phyloP scores from a whole-genome alignment of 2,113 vertebrate species.

The Misgurnus anguillicaudatus region DNA sequence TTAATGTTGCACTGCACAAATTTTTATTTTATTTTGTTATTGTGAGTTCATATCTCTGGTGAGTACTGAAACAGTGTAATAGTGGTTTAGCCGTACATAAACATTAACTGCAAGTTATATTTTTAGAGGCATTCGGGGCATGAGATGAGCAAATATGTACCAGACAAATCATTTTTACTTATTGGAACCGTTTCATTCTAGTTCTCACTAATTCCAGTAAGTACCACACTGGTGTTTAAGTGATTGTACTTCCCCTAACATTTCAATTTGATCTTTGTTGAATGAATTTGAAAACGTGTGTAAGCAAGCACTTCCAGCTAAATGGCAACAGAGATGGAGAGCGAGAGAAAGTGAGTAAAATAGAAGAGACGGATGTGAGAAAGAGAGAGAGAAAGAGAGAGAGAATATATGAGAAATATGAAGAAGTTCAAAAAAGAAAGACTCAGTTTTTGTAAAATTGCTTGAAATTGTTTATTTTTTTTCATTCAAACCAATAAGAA shows the following conservation, averaged over 20 bases:
- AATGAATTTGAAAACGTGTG: background rate
- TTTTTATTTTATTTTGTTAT: too few species aligned
- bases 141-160: background rate
- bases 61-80: too few species aligned
- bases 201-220: slow-evolving; percentile 18
- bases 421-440: too few species aligned
- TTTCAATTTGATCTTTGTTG: slow-evolving; percentile 8
- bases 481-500: too few species aligned
- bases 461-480: too few species aligned
- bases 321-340: background rate
- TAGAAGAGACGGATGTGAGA: slow-evolving; percentile 9
- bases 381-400: background rate
- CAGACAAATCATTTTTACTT: background rate
- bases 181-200: background rate
- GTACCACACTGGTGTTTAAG: slow-evolving; percentile 7
- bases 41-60: too few species aligned
- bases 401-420: too few species aligned
- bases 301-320: slow-evolving; percentile 1
- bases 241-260: background rate
- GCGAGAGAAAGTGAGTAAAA: slow-evolving; percentile 1
- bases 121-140: too few species aligned
- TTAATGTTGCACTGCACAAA: too few species aligned
- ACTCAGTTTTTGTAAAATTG: too few species aligned
- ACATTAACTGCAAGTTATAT: too few species aligned
- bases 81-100: too few species aligned